Evolutionary conservation across 1,140 invertebrate species (phyloP).

Genomic region (Zophobas atratus): DNA sequence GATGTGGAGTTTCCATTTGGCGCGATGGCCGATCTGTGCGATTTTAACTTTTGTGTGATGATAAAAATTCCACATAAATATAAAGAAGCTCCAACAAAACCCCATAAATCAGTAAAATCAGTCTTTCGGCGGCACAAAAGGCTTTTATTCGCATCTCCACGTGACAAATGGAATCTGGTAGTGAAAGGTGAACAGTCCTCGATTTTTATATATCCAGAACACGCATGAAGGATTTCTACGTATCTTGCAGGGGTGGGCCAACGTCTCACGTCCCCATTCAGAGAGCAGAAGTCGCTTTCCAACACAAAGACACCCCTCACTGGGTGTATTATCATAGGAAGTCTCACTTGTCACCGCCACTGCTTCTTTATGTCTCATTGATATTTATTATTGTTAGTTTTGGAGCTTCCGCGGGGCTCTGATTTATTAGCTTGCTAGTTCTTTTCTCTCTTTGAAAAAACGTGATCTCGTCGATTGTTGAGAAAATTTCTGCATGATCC

Average conservation of each 20-base stretch:
- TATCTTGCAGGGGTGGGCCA: slow-evolving; percentile 51
- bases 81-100: slow-evolving; percentile 54
- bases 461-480: background rate
- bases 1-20: slow-evolving; percentile 2
- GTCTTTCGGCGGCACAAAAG: slow-evolving; percentile 56
- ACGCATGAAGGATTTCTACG: slow-evolving; percentile 54
- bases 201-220: slow-evolving; percentile 64
- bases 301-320: slow-evolving; percentile 55
- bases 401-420: slow-evolving; percentile 30
- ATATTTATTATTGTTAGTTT: slow-evolving; percentile 55
- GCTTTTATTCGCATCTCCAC: slow-evolving; percentile 56
- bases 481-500: background rate
- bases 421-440: slow-evolving; percentile 39
- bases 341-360: slow-evolving; percentile 57
- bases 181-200: slow-evolving; percentile 67
- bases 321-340: slow-evolving; percentile 56
- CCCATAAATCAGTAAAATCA: slow-evolving; percentile 58
- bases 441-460: background rate
- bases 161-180: slow-evolving; percentile 67
- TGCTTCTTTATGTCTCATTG: slow-evolving; percentile 57
- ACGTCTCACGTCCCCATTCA: slow-evolving; percentile 55
- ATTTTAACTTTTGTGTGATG: slow-evolving; percentile 35
- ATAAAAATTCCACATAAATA: slow-evolving; percentile 55
- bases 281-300: slow-evolving; percentile 55
- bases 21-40: slow-evolving; percentile 21